These are phyloP conservation scores for Neosalanx taihuensis DNA, from an alignment of 2,797 vertebrate species.

Conservation along the genomic window DNA sequence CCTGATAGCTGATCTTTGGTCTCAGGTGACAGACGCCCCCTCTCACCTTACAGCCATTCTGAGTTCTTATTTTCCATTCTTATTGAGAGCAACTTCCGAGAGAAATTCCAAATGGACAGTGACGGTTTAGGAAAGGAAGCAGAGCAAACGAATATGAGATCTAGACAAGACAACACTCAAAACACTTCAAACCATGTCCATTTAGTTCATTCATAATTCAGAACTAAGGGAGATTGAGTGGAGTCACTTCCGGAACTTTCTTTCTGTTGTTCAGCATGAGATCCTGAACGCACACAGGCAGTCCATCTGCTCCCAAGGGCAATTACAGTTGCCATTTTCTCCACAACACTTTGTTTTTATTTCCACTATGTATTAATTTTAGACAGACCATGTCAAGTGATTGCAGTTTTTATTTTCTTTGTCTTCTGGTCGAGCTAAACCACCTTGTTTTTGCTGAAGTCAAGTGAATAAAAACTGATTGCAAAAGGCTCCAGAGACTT, in stretches of 20 bases:
- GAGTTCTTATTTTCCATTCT: not conserved
- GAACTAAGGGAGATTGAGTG: not conserved
- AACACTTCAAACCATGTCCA: constrained; percentile 16
- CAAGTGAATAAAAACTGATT: not conserved
- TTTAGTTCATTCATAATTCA: constrained; percentile 27
- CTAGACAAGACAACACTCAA: not conserved
- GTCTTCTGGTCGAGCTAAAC: too few species aligned
- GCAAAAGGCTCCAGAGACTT: not conserved
- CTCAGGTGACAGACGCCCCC: constrained; percentile 3
- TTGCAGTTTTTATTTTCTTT: too few species aligned
- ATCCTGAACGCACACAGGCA: too few species aligned
- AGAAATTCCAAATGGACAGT: not conserved
- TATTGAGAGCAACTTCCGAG: too few species aligned
- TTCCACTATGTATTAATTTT: too few species aligned
- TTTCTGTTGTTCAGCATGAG: too few species aligned
- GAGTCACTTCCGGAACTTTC: too few species aligned
- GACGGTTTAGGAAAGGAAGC: not conserved
- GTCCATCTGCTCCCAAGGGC: too few species aligned
- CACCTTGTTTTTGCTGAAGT: constrained; percentile 3
- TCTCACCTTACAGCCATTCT: constrained; percentile 6
- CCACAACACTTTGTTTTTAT: too few species aligned
- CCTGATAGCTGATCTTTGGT: not conserved
- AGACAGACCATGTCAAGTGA: too few species aligned
- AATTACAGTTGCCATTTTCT: too few species aligned
- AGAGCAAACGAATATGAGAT: not conserved